Evolutionary conservation across 2,797 vertebrate genomes (phyloP).

Genomic region (Sebastes aleutianus): DNA sequence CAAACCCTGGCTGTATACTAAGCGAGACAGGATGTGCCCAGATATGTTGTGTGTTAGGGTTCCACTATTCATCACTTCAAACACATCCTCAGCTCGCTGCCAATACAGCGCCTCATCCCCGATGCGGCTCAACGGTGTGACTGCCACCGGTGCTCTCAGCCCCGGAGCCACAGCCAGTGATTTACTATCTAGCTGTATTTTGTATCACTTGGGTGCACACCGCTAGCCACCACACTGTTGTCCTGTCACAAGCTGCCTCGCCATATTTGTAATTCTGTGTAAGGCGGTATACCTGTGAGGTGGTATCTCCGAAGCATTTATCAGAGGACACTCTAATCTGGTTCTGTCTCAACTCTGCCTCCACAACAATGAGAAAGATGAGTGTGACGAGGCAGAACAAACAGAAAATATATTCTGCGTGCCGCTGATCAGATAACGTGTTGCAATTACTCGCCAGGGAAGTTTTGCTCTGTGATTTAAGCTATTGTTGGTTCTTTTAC

Average conservation of each 20-base stretch:
- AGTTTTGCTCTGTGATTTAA: slow-evolving; percentile 40
- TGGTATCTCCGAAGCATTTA: slow-evolving; percentile 59
- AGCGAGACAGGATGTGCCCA: slow-evolving; percentile 51
- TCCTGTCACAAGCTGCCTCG: slow-evolving; percentile 58
- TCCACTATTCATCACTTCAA: slow-evolving; percentile 72
- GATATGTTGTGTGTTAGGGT: slow-evolving; percentile 65
- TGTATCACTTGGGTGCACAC: slow-evolving; percentile 71
- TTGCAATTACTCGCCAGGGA: slow-evolving; percentile 53
- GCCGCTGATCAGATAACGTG: slow-evolving; percentile 53
- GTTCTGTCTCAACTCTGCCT: slow-evolving; percentile 29
- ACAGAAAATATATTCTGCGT: slow-evolving; percentile 41
- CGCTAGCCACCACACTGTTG: slow-evolving; percentile 51
- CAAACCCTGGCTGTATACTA: slow-evolving; percentile 53
- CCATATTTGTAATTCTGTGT: slow-evolving; percentile 67
- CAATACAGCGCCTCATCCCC: slow-evolving; percentile 60
- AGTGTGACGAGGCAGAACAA: slow-evolving; percentile 62
- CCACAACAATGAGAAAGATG: slow-evolving; percentile 43
- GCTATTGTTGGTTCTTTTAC: slow-evolving; percentile 26
- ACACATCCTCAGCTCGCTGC: slow-evolving; percentile 58
- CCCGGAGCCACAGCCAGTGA: slow-evolving; percentile 65
- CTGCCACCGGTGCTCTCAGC: slow-evolving; percentile 54
- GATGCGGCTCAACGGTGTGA: slow-evolving; percentile 52
- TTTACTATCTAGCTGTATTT: slow-evolving; percentile 78
- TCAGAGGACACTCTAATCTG: slow-evolving; percentile 57
- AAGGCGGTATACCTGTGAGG: slow-evolving; percentile 49